These are phyloP conservation scores for Erebia aethiops DNA, from an alignment of 2,888 invertebrate genomes.

Conservation along the genomic window DNA sequence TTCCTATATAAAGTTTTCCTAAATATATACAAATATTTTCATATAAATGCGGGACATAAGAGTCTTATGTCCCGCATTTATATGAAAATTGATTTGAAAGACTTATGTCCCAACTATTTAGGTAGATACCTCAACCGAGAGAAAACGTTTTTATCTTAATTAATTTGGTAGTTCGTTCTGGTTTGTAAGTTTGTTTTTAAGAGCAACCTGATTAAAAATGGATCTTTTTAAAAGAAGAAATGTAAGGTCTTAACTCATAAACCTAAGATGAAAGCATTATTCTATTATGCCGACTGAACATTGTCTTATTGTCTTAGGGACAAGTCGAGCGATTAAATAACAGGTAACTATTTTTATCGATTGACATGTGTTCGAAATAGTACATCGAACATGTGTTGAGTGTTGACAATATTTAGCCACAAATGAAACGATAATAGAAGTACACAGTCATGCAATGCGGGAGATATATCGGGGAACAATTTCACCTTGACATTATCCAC, in stretches of 20 bases:
- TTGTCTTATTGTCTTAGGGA: constrained; percentile 2
- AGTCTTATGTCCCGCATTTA: too few species aligned
- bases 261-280: constrained; percentile 6
- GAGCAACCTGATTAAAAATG: too few species aligned
- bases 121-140: too few species aligned
- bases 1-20: too few species aligned
- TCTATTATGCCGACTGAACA: neutral
- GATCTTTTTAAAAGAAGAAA: too few species aligned
- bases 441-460: constrained; percentile 23
- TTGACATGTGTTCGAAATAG: constrained; percentile 34
- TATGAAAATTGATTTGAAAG: too few species aligned
- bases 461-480: constrained; percentile 9
- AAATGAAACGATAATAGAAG: constrained; percentile 33
- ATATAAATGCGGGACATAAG: too few species aligned
- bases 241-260: neutral
- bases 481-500: constrained; percentile 12
- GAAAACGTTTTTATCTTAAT: too few species aligned
- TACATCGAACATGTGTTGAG: constrained; percentile 35
- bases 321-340: constrained; percentile 24
- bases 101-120: too few species aligned
- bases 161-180: too few species aligned
- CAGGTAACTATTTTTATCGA: constrained; percentile 36
- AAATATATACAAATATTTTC: too few species aligned
- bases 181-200: too few species aligned
- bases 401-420: constrained; percentile 34